A percentile compares a stretch with the other conserved stretches of the same genome.
These are phyloP conservation scores for Crotalus horridus DNA, from an alignment of 2,113 vertebrate genomes.

Conservation along the genomic window DNA sequence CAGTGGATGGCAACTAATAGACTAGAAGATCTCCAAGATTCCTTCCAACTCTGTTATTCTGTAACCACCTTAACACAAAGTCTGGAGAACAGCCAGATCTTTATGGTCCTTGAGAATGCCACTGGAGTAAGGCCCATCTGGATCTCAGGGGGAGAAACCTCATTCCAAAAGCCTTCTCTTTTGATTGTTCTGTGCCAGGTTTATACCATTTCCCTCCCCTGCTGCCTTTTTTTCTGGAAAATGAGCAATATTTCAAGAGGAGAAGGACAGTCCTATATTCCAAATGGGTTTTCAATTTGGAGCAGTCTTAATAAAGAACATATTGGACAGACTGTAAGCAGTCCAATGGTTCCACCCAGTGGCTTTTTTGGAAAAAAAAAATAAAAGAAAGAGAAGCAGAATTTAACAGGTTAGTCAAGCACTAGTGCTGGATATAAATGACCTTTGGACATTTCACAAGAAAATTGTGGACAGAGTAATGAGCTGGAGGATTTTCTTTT, in stretches of 20 bases:
- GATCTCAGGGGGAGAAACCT: not conserved
- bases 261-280: not conserved
- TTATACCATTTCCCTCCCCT: not conserved
- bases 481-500: not conserved
- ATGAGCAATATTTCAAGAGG: not conserved
- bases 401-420: not conserved
- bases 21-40: not conserved
- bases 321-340: conserved; percentile 2
- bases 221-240: not conserved
- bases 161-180: not conserved
- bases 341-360: conserved; percentile 65
- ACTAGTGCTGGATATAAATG: not conserved
- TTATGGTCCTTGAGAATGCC: not conserved
- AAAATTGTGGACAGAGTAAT: not conserved
- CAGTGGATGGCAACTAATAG: not conserved
- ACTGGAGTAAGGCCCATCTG: not conserved
- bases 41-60: not conserved
- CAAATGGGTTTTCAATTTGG: not conserved
- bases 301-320: not conserved
- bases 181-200: not conserved
- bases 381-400: not conserved
- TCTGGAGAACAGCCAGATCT: not conserved
- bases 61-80: not conserved
- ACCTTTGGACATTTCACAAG: not conserved
- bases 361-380: conserved; percentile 16